These are phyloP conservation scores for Drosophila dunni DNA, from an alignment of 1,140 invertebrate species.

Conservation along the genomic window DNA sequence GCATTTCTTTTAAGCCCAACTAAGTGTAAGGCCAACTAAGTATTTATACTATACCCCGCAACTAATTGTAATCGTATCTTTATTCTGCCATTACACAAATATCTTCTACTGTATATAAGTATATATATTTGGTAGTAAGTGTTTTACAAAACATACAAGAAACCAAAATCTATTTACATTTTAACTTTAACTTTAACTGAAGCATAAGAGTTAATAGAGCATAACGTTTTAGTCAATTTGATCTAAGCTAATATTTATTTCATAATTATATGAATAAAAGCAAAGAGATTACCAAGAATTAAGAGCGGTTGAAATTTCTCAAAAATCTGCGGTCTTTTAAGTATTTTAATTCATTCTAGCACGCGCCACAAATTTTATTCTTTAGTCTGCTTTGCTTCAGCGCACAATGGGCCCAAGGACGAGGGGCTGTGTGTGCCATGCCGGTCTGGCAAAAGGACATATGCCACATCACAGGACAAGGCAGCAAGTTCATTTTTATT, in stretches of 20 bases:
- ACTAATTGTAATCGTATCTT: conserved; percentile 30
- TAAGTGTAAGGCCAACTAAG: conserved; percentile 48
- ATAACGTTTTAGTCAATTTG: conserved; percentile 77
- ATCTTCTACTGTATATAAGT: conserved; percentile 35
- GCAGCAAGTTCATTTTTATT: conserved; percentile 32
- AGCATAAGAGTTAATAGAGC: conserved; percentile 71
- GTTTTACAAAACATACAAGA: conserved; percentile 39
- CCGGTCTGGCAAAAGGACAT: conserved; percentile 7
- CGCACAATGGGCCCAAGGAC: conserved; percentile 61
- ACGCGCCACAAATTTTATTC: conserved; percentile 56
- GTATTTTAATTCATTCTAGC: conserved; percentile 60
- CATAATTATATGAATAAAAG: conserved; percentile 62
- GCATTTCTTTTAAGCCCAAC: conserved; percentile 47
- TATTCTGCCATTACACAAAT: conserved; percentile 13
- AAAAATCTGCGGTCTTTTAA: conserved; percentile 10
- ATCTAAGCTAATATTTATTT: conserved; percentile 80
- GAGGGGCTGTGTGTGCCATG: conserved; percentile 7
- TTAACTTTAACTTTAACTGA: conserved; percentile 44
- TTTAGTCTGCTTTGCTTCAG: conserved; percentile 35
- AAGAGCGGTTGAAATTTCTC: conserved; percentile 53
- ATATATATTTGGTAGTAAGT: conserved; percentile 16
- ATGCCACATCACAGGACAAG: conserved; percentile 3
- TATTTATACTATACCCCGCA: conserved; percentile 48
- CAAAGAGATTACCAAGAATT: conserved; percentile 38
- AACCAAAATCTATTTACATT: conserved; percentile 59